Base-by-base conservation (phyloP, 2,888 invertebrate genomes). In the Drymonia ruficornis region DNA sequence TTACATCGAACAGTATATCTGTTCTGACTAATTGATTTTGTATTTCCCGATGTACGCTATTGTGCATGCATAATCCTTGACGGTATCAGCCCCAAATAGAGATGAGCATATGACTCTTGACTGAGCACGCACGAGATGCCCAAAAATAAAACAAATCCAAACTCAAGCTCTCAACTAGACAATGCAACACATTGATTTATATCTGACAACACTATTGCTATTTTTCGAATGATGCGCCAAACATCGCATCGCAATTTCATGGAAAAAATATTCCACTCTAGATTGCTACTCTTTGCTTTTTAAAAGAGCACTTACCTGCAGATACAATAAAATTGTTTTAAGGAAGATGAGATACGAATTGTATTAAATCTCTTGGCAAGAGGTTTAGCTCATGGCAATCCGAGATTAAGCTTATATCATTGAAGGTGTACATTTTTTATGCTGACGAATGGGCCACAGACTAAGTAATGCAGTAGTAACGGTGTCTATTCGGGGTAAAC, bases 211-310 rank as follows among this genome's bases (percentile, higher is more conserved):
- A 46, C 46, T 46, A 8, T 43, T 12, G 43, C 19, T 1, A 29
- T 28, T 91, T 89, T 87, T 86, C 84, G 89, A 90, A 86, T 89
- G 87, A 83, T 89, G 91, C 91, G 90, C 91, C 91, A 91, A 91
- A 90, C 87, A 91, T 89, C 76, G 83, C 89, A 83, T 86, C 80
- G 87, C 86, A 88, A 90, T 91, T 86, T 83, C 78, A 84, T 84
- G 83, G 87, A 90, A 90, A 89, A 89, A 89, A 85, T 87, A 89
- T 91, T 86, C 83, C 74, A 68, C 79, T 78, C 85, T 81, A 85
- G 84, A 89, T 87, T 89, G 88, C 84, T 86, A 85, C 82, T 84
- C 83, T 80, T 81, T 74, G 81, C 84, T 87, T 86, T 86, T 88
- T 84, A 84, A 83, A 84, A 83, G 84, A 80, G 83, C 85, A 87